Evolutionary conservation across 2,888 invertebrate genomes (phyloP).

Genomic region (Clistopyga incitator): DNA sequence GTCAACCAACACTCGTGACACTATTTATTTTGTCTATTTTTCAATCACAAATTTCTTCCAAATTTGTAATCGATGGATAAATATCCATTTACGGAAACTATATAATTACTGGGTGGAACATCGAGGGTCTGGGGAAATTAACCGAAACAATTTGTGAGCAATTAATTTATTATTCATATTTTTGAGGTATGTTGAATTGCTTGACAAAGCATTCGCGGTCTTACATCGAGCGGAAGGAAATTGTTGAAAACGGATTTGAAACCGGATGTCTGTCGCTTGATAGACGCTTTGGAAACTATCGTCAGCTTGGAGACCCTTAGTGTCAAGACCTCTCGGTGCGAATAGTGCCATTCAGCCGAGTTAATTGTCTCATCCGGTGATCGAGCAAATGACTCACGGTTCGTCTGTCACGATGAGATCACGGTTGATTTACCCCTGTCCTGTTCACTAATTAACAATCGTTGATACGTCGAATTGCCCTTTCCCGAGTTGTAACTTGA

Average conservation of each 20-base stretch:
- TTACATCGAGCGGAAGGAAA: neutral
- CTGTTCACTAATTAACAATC: constrained; percentile 16
- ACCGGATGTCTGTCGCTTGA: constrained; percentile 15
- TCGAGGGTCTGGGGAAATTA: neutral
- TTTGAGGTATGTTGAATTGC: neutral
- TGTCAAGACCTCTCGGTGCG: constrained; percentile 76
- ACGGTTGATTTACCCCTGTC: constrained; percentile 57
- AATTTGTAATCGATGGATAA: neutral
- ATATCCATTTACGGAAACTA: neutral
- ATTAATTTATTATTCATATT: neutral
- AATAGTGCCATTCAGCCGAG: constrained; percentile 73
- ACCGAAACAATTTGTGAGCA: neutral
- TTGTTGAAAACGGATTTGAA: constrained; percentile 39
- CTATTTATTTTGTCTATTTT: neutral
- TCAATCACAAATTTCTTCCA: neutral
- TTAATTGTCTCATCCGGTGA: constrained; percentile 80
- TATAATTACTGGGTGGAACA: neutral
- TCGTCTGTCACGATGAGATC: constrained; percentile 61
- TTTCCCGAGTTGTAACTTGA: neutral
- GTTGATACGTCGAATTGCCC: neutral
- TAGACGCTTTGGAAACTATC: constrained; percentile 48
- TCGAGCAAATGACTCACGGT: constrained; percentile 74
- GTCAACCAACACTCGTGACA: neutral
- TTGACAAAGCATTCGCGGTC: neutral
- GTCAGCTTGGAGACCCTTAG: constrained; percentile 51